Base-by-base conservation (phyloP, 2,113 vertebrate genomes). In the Anolis carolinensis region DNA sequence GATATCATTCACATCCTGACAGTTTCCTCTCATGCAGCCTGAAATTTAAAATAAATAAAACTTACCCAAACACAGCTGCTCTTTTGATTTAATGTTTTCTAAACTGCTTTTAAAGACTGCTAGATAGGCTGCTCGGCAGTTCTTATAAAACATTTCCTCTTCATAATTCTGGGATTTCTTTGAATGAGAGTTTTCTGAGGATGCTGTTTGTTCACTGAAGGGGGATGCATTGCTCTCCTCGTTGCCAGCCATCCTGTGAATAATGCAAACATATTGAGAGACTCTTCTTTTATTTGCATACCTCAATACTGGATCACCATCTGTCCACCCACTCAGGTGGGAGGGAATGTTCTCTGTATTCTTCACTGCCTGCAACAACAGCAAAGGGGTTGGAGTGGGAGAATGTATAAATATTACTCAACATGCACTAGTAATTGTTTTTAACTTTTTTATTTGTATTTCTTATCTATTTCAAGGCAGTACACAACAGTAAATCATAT, bases 41-140 rank as follows among this genome's bases (percentile, higher is more conserved):
- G 70, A 71, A 55, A 77, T 0, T 3, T 44, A 21, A 86, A 73
- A 7, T n/a, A 3, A 27, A 79, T 73, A 36, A 83, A 7, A 6
- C 50, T 97, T 97, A 99, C 98, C 98, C 76, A 96, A 95, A 93
- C 92, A 95, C 55, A 99, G 95, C 86, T 98, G 98, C 83, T 98
- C 97, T 91, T 97, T 98, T 3, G 97, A 98, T 81, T 96, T 90
- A 92, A 99, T 98, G 65, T 97, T 98, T 89, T 97, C 96, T 91
- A 99, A 95, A 92, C 98, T 99, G 90, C 97, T 99, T 93, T 94
- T 97, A 32, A 98, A 96, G 74, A 99, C 95, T 81, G 95, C 85
- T n/a, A 99, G 93, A 65, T 98, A 99, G 21, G 97, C 97, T 87
- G 98, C 98, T 95, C 98, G 95, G 93, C 98, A 98, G 52, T 95